These are phyloP conservation scores for Ennomos fuscantarius DNA, from an alignment of 2,888 invertebrate genomes.

Conservation along the genomic window DNA sequence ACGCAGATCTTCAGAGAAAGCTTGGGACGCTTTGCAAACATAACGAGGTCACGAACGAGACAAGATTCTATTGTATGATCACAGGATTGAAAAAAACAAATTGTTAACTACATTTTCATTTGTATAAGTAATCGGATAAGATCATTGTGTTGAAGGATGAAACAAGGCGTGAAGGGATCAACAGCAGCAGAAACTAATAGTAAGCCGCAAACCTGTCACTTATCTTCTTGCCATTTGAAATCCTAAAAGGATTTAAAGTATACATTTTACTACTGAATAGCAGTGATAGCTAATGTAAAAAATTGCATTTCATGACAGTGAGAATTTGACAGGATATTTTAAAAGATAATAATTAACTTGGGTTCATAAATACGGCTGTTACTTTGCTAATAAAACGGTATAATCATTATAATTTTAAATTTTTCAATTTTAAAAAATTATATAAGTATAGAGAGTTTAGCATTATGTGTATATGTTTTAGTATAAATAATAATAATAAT, in stretches of 20 bases:
- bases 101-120: slow-evolving; percentile 8
- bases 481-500: no score
- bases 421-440: no score
- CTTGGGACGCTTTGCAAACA: slow-evolving; percentile 42
- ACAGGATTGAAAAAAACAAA: slow-evolving; percentile 2
- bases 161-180: slow-evolving; percentile 8
- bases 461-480: no score
- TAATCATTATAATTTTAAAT: no score
- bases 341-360: no score
- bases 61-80: slow-evolving; percentile 15
- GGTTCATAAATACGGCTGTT: no score
- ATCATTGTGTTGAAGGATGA: slow-evolving; percentile 22
- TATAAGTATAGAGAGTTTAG: no score
- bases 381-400: no score
- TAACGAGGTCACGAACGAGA: slow-evolving; percentile 34
- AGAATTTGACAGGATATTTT: no score
- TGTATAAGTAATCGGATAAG: slow-evolving; percentile 23
- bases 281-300: no score
- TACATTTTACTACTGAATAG: no score
- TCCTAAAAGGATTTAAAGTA: background rate
- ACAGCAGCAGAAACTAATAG: background rate
- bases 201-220: slow-evolving; percentile 3
- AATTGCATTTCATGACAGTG: no score
- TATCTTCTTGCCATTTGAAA: slow-evolving; percentile 1
- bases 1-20: slow-evolving; percentile 47